phyloP scores from a whole-genome alignment of 2,797 vertebrate species.

The Chaetodon trifasciatus region DNA sequence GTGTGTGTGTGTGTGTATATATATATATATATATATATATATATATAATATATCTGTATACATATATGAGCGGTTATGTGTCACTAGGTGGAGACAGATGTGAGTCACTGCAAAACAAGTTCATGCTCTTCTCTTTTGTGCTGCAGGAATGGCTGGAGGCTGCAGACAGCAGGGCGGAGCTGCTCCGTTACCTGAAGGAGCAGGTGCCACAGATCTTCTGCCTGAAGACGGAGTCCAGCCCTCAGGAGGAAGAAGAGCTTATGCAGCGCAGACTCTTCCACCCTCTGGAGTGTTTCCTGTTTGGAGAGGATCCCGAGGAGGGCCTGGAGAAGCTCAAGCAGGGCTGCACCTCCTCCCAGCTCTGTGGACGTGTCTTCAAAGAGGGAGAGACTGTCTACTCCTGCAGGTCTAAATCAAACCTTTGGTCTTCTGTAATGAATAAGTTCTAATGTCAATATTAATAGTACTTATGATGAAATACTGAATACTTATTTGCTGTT shows the following conservation, averaged over 20 bases:
- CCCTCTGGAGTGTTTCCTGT: slow-evolving; percentile 93
- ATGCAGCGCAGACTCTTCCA: slow-evolving; percentile 86
- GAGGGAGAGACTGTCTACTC: slow-evolving; percentile 98
- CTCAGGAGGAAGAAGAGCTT: slow-evolving; percentile 90
- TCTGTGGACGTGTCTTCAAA: slow-evolving; percentile 98
- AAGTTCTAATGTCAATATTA: background rate
- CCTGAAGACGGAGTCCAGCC: slow-evolving; percentile 86
- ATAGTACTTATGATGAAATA: background rate
- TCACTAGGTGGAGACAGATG: slow-evolving; percentile 4
- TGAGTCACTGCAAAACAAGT: background rate
- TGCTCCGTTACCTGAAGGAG: slow-evolving; percentile 90
- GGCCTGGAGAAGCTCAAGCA: slow-evolving; percentile 94
- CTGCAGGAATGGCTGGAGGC: slow-evolving; percentile 91
- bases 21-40: background rate
- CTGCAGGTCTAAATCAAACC: slow-evolving; percentile 90
- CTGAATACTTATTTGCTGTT: background rate
- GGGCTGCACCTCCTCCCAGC: slow-evolving; percentile 88
- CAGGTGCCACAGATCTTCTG: slow-evolving; percentile 92
- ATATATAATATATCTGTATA: background rate
- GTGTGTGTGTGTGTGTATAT: too few species aligned
- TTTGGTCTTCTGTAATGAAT: slow-evolving; percentile 28
- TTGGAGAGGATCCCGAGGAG: slow-evolving; percentile 91
- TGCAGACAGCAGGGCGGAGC: slow-evolving; percentile 85
- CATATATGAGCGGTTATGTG: background rate
- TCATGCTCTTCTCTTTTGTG: slow-evolving; percentile 26